Conservation (phyloP, 2,113 vertebrate genomes). For the Oreotragus oreotragus region DNA sequence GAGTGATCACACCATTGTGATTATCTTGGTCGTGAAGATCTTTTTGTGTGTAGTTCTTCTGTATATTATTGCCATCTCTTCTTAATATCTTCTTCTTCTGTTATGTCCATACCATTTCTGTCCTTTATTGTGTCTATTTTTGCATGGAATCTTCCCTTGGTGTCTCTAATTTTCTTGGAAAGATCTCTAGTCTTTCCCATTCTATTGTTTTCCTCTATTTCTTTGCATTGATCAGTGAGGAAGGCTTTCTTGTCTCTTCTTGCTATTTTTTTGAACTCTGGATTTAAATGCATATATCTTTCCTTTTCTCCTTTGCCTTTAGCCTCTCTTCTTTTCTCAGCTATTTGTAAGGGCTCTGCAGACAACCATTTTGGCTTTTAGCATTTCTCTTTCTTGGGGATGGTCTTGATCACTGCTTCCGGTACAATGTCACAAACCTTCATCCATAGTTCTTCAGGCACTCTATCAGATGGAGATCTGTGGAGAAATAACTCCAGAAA, state of each 20-base stretch:
- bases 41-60: background rate
- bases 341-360: background rate
- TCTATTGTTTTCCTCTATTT: background rate
- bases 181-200: background rate
- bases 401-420: background rate
- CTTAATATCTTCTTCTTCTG: background rate
- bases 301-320: background rate
- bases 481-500: background rate
- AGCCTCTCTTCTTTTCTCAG: background rate
- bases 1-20: background rate
- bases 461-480: background rate
- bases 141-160: background rate
- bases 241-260: background rate
- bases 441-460: background rate
- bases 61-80: background rate
- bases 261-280: background rate
- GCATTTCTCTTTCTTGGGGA: background rate
- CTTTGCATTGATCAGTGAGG: background rate
- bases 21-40: background rate
- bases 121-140: background rate
- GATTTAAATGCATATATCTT: background rate
- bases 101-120: background rate
- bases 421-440: background rate
- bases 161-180: background rate
- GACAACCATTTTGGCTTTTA: background rate